Conservation (phyloP, 2,113 vertebrate genomes). For the Python bivittatus region DNA sequence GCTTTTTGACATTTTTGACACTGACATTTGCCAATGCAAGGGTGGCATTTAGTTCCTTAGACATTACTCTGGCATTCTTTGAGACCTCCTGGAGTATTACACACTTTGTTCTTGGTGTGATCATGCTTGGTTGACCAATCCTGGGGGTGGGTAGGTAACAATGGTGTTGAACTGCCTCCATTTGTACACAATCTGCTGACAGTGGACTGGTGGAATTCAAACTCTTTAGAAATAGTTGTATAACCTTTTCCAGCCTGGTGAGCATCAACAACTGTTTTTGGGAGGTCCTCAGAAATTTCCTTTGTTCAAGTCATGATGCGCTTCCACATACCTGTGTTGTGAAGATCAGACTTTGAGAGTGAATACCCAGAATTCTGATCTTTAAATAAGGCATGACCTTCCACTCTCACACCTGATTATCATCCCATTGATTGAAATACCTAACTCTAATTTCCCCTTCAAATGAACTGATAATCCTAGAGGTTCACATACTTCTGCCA, state of each 20-base stretch:
- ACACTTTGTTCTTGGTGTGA: not conserved
- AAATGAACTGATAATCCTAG: not conserved
- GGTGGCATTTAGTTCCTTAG: not conserved
- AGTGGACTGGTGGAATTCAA: not conserved
- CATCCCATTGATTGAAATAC: not conserved
- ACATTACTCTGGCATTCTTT: not conserved
- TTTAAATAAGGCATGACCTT: not conserved
- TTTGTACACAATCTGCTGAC: not conserved
- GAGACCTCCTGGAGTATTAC: not conserved
- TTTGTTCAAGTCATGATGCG: not conserved
- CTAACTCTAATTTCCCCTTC: not conserved
- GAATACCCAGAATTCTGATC: not conserved
- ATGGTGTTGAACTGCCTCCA: not conserved
- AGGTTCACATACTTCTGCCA: not conserved
- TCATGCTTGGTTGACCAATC: not conserved
- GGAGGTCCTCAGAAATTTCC: too few species aligned
- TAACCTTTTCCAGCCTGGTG: too few species aligned
- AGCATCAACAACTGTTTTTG: too few species aligned
- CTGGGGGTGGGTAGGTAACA: not conserved
- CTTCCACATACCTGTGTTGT: not conserved
- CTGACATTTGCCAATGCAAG: too few species aligned
- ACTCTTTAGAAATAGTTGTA: not conserved
- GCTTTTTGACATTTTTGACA: too few species aligned
- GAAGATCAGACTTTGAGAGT: not conserved
- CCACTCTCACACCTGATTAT: not conserved